Evolutionary conservation across 2,113 vertebrate species (phyloP).

Genomic region (Mugil cephalus): DNA sequence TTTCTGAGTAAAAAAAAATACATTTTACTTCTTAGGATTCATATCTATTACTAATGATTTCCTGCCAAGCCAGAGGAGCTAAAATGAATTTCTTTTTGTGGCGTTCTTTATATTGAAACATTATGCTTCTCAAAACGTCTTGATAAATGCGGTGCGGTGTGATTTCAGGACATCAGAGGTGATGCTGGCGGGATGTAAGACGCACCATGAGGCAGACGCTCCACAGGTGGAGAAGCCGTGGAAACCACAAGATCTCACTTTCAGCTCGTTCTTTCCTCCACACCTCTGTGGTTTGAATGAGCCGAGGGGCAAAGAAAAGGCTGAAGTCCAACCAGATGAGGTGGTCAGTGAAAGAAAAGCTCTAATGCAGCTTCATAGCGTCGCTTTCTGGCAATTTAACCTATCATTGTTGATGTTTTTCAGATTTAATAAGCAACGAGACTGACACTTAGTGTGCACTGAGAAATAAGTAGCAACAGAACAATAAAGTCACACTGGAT

Average conservation of each 20-base stretch:
- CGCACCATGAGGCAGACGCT: constrained; percentile 1
- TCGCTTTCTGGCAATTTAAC: too few relatives aligned
- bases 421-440: constrained; percentile 40
- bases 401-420: constrained; percentile 16
- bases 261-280: constrained; percentile 37
- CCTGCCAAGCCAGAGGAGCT: neutral
- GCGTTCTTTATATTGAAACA: neutral
- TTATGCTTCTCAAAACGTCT: neutral
- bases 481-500: neutral
- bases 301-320: constrained; percentile 29
- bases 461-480: neutral
- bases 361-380: constrained; percentile 51
- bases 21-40: neutral
- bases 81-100: neutral
- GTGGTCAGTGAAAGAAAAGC: constrained; percentile 65
- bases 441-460: constrained; percentile 9
- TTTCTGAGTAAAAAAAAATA: too few relatives aligned
- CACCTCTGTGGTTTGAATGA: constrained; percentile 15
- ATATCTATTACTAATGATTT: neutral
- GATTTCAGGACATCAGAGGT: constrained; percentile 11
- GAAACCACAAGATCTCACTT: constrained; percentile 52
- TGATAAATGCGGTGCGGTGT: constrained; percentile 5
- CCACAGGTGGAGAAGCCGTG: constrained; percentile 44
- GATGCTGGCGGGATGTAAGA: neutral
- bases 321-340: constrained; percentile 15